phyloP scores from a whole-genome alignment of 2,888 invertebrate species.

The Calliphora vomitoria region DNA sequence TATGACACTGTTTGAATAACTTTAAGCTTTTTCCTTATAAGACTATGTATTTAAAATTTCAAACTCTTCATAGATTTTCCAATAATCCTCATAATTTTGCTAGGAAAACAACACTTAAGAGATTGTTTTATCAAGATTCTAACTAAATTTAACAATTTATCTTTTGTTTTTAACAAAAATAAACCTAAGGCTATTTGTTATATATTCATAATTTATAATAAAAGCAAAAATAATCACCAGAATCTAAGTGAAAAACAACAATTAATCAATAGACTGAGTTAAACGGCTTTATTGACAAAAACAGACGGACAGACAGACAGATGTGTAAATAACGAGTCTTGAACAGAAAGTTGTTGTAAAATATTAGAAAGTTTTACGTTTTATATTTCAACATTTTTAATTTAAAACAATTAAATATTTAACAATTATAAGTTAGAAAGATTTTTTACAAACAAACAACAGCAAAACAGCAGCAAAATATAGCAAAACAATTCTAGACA shows the following conservation, averaged over 20 bases:
- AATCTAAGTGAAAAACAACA: conserved; percentile 30
- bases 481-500: conserved; percentile 35
- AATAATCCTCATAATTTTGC: background rate
- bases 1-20: too few relatives aligned
- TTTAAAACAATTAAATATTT: conserved; percentile 63
- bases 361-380: conserved; percentile 58
- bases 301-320: background rate
- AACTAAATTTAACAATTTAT: background rate
- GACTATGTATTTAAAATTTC: too few relatives aligned
- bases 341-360: conserved; percentile 47
- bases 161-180: background rate
- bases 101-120: background rate
- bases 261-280: conserved; percentile 8
- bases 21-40: too few relatives aligned
- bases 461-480: background rate
- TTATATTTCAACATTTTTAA: conserved; percentile 37
- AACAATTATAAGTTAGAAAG: conserved; percentile 52
- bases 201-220: conserved; percentile 3
- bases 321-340: background rate
- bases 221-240: background rate
- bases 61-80: background rate
- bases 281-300: background rate
- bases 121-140: background rate
- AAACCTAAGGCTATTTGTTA: conserved; percentile 1
- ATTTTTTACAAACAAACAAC: conserved; percentile 40